Evolutionary conservation across 37 sponge, comb jelly and placozoan genomes (phyloP).

Genomic region (Theonella swinhoei): DNA sequence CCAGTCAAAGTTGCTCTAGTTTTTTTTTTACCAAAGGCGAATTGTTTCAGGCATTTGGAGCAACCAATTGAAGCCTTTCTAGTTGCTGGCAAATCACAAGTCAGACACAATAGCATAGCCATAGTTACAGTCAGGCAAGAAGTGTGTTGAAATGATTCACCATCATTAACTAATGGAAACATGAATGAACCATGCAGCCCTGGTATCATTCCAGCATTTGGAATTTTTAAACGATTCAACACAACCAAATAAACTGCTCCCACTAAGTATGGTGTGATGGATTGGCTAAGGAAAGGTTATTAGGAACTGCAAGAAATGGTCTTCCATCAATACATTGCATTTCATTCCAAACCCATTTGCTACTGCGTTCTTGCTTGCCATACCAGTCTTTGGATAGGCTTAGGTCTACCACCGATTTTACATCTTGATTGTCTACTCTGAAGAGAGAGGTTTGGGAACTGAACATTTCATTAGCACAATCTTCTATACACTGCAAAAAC

Average conservation of each 20-base stretch:
- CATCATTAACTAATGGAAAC: too few relatives aligned
- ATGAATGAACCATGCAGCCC: too few relatives aligned
- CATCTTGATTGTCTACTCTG: background rate
- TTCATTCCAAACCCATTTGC: background rate
- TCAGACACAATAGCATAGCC: too few relatives aligned
- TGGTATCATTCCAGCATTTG: too few relatives aligned
- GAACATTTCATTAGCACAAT: background rate
- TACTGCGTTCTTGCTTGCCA: background rate
- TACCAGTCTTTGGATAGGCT: too few relatives aligned
- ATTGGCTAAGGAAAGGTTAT: slow-evolving; percentile 1
- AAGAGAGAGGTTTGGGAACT: background rate
- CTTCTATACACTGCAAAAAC: too few relatives aligned
- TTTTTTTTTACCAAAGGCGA: background rate
- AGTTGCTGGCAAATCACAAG: too few relatives aligned
- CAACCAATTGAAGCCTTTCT: slow-evolving; percentile 48
- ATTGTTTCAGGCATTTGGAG: slow-evolving; percentile 62
- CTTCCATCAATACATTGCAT: background rate
- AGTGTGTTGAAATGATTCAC: too few relatives aligned
- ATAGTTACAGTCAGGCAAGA: too few relatives aligned
- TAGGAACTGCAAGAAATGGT: background rate
- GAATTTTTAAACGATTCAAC: too few relatives aligned
- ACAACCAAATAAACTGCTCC: too few relatives aligned
- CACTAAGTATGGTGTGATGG: background rate
- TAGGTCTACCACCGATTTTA: too few relatives aligned
- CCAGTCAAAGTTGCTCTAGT: slow-evolving; percentile 49